phyloP scores from a whole-genome alignment of 2,113 vertebrate species.

The Aldabrachelys gigantea region DNA sequence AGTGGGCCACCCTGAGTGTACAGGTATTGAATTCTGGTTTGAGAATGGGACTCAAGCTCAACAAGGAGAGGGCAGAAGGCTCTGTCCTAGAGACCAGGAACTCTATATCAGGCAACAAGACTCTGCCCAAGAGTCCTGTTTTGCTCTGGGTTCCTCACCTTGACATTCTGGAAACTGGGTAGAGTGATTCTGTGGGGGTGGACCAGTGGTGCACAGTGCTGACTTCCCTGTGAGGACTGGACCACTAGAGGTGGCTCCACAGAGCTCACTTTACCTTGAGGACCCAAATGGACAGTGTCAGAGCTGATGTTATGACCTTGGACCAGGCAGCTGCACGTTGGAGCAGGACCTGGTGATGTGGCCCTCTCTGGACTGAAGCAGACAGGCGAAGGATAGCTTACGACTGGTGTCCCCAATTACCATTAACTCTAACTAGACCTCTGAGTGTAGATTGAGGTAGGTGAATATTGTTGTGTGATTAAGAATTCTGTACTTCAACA shows the following conservation, averaged over 20 bases:
- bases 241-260: not conserved
- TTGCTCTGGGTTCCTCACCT: not conserved
- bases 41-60: not conserved
- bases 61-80: not conserved
- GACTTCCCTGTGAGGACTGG: not conserved
- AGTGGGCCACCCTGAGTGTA: accelerated
- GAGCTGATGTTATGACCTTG: not conserved
- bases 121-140: not conserved
- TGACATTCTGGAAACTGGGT: not conserved
- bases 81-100: not conserved
- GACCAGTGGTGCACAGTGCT: not conserved
- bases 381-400: not conserved
- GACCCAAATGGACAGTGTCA: not conserved
- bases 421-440: not conserved
- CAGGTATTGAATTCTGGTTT: not conserved
- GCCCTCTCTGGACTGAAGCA: not conserved
- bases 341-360: not conserved
- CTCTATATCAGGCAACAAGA: not conserved
- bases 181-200: not conserved
- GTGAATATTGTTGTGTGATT: not conserved
- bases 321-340: not conserved
- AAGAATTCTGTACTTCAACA: not conserved
- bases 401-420: not conserved
- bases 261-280: not conserved
- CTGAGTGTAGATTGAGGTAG: not conserved